Conservation (phyloP, 2,888 invertebrate species). For the Amphiduros pacificus region DNA sequence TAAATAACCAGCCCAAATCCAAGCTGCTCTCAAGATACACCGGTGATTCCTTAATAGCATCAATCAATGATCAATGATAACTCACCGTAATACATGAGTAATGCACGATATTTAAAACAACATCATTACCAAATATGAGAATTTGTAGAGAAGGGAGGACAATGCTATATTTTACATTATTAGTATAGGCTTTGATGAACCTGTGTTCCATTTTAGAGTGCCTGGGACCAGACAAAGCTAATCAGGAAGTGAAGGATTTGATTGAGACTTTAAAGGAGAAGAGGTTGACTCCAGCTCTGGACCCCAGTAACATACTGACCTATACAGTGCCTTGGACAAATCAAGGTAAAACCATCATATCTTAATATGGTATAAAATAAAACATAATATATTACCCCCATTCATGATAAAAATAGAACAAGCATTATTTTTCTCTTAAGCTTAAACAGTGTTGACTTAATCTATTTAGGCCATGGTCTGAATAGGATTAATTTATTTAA, state of each 20-base stretch:
- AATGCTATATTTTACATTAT: no score
- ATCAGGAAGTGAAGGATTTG: neutral
- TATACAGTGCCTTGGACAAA: conserved; percentile 8
- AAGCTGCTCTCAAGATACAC: conserved; percentile 1
- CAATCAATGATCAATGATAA: neutral
- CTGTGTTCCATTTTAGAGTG: neutral
- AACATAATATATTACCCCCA: no score
- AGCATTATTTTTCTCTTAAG: no score
- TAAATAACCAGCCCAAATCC: conserved; percentile 18
- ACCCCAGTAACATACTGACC: neutral
- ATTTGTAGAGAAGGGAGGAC: no score
- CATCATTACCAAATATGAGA: no score
- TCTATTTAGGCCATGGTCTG: no score
- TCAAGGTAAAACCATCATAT: neutral
- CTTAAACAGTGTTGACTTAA: no score
- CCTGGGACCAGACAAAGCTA: neutral
- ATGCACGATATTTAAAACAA: neutral
- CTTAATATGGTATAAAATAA: neutral
- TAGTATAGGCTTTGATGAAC: no score
- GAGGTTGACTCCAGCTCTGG: neutral
- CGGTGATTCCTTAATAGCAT: conserved; percentile 1
- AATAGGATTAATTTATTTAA: no score
- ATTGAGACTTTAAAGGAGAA: neutral
- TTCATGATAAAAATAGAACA: no score
- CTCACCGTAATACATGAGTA: neutral